Conservation (phyloP, 2,113 vertebrate genomes). For the Mesitornis unicolor region DNA sequence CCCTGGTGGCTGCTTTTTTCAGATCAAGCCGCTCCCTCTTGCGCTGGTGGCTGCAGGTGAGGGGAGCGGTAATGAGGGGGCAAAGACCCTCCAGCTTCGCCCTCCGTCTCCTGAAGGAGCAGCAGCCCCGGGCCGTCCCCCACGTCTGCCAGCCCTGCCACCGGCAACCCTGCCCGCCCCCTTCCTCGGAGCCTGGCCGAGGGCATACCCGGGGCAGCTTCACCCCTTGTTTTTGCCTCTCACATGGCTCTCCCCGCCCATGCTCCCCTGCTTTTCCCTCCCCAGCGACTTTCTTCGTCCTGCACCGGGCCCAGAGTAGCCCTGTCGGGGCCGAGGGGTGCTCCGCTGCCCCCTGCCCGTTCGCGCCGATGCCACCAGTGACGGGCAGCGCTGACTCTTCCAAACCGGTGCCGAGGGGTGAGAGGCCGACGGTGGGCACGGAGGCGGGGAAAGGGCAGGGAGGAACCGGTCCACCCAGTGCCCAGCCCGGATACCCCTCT, state of each 20-base stretch:
- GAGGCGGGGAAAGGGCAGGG: background rate
- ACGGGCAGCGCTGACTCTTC: background rate
- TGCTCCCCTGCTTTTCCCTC: accelerated
- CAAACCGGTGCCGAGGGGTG: background rate
- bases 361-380: background rate
- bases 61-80: background rate
- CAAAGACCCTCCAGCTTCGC: too few relatives aligned
- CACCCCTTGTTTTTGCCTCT: background rate
- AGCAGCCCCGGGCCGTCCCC: background rate
- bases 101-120: background rate
- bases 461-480: background rate
- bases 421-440: background rate
- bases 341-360: accelerated
- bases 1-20: background rate
- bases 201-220: background rate
- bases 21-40: background rate
- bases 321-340: background rate
- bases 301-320: background rate
- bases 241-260: accelerated
- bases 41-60: background rate
- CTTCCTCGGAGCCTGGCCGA: background rate
- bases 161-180: background rate
- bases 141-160: too few relatives aligned
- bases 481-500: too few relatives aligned
- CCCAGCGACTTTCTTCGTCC: background rate